Percentiles rank a stretch among this genome's conserved stretches.
Conservation (phyloP, 23 tunicate genomes). For the Clavelina lepadiformis region DNA sequence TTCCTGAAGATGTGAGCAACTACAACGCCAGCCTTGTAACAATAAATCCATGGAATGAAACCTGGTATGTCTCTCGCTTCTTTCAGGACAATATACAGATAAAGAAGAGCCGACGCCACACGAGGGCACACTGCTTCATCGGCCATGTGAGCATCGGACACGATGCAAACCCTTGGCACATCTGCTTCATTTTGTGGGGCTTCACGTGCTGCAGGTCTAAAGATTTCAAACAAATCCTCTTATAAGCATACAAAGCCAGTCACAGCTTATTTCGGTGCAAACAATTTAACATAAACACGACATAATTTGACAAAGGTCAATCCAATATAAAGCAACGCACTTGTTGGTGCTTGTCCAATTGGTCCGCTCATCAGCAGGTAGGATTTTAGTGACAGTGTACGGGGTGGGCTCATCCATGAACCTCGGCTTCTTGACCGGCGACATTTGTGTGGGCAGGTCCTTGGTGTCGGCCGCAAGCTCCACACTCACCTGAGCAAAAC, state of each 20-base stretch:
- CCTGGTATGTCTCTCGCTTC: constrained; percentile 61
- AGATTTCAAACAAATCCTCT: no score
- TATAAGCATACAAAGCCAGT: no score
- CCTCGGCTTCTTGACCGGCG: constrained; percentile 16
- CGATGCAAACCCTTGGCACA: constrained; percentile 25
- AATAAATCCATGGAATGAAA: no score
- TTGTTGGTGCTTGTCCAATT: no score
- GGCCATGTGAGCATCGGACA: not conserved
- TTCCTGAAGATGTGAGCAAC: no score
- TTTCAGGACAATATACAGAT: constrained; percentile 32
- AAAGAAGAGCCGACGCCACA: constrained; percentile 11
- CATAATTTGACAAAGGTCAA: no score
- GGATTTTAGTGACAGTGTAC: constrained; percentile 12
- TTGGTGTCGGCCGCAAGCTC: constrained; percentile 31
- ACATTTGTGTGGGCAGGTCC: constrained; percentile 26
- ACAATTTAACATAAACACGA: no score
- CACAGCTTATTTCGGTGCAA: no score
- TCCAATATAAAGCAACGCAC: no score
- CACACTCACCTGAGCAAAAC: constrained; percentile 16
- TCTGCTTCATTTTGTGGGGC: no score
- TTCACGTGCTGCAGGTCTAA: no score
- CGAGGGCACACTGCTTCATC: constrained; percentile 22
- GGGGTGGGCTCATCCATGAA: constrained; percentile 5
- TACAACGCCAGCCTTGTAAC: no score
- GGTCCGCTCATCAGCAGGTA: not conserved